Evolutionary conservation across 53 echinoderm and acorn worm species (phyloP).

Genomic region (Echinometra lucunter): DNA sequence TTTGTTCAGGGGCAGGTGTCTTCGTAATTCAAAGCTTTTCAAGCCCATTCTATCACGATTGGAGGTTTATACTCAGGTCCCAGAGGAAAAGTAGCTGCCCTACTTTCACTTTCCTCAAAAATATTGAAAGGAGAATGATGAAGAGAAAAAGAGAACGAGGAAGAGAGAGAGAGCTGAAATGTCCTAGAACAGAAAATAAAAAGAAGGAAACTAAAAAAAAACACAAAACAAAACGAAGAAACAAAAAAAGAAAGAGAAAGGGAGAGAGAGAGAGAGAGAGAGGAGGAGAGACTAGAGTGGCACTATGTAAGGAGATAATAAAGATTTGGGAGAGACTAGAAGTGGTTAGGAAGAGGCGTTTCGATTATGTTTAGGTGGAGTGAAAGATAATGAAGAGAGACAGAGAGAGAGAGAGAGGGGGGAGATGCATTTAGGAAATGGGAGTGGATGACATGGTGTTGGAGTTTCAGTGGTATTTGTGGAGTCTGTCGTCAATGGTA

Average conservation of each 20-base stretch:
- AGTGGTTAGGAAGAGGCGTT: too few species aligned
- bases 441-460: background rate
- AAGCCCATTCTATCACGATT: constrained; percentile 39
- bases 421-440: background rate
- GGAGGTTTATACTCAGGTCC: background rate
- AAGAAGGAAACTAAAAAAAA: background rate
- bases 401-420: background rate
- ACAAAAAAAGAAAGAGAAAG: background rate
- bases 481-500: constrained; percentile 35
- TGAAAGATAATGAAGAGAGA: background rate
- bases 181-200: background rate
- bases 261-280: constrained; percentile 13
- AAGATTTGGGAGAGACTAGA: too few species aligned
- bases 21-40: background rate
- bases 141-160: background rate
- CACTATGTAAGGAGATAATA: too few species aligned
- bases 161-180: background rate
- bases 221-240: too few species aligned
- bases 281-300: background rate
- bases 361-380: too few species aligned
- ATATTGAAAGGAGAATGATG: background rate
- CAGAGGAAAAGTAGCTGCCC: background rate
- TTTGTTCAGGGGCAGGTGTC: background rate
- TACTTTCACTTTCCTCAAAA: background rate
- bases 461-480: constrained; percentile 31